Conservation (phyloP, 2,113 vertebrate genomes). For the Sclerurus mexicanus region DNA sequence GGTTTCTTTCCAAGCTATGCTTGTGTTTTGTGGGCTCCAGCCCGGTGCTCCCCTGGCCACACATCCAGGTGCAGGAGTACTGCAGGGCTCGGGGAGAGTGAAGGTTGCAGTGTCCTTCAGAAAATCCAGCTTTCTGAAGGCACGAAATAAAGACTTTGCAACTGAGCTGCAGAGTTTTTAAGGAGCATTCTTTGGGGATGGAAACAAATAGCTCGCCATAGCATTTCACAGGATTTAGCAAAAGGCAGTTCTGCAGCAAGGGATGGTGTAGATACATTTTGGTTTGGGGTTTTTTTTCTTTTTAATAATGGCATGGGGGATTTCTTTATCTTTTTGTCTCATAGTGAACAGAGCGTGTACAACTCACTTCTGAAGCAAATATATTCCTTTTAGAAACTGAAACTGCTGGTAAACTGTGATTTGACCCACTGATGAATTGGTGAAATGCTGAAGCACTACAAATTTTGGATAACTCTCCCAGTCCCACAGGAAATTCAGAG, state of each 20-base stretch:
- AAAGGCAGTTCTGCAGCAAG: background rate
- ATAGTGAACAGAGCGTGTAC: fast-evolving
- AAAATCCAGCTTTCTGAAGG: background rate
- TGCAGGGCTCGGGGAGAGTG: fast-evolving
- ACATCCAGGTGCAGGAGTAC: background rate
- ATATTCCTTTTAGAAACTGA: background rate
- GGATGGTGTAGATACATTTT: background rate
- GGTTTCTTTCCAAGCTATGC: background rate
- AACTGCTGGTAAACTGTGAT: background rate
- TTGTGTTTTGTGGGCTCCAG: background rate
- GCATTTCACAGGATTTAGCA: background rate
- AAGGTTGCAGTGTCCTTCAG: background rate
- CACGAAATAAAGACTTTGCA: conserved; percentile 5
- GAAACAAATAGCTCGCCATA: background rate
- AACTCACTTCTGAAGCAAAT: background rate
- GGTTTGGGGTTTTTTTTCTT: background rate
- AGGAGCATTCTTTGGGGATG: conserved; percentile 7
- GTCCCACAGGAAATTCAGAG: conserved; percentile 8
- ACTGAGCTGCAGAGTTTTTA: background rate
- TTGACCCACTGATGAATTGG: conserved; percentile 14
- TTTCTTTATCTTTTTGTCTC: background rate
- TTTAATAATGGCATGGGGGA: background rate
- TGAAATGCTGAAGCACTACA: background rate
- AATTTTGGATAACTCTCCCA: background rate
- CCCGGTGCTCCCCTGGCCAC: fast-evolving